A percentile compares a stretch with the other conserved stretches of the same genome.
Evolutionary conservation across 2,888 invertebrate species (phyloP).

Genomic region (Rhagonycha lutea): DNA sequence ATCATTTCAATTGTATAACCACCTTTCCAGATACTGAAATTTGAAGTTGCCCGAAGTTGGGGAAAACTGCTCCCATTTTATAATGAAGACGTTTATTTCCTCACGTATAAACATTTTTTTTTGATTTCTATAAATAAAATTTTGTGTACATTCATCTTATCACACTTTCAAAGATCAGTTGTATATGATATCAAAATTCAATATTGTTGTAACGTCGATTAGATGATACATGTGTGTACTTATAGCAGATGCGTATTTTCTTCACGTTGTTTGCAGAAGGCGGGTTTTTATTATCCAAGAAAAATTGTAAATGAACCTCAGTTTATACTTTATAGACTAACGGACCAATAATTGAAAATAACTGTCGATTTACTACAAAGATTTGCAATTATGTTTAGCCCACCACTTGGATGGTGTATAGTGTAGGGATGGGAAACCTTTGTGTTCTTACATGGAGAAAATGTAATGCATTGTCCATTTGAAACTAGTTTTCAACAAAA

Average conservation of each 20-base stretch:
- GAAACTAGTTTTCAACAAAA: no score
- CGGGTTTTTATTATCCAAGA: not conserved
- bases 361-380: not conserved
- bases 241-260: not conserved
- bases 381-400: no score
- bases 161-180: not conserved
- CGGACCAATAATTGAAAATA: not conserved
- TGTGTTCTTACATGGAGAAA: no score
- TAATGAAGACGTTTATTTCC: not conserved
- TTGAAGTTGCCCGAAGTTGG: not conserved
- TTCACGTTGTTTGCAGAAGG: not conserved
- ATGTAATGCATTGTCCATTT: no score
- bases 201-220: not conserved
- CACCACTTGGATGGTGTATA: no score
- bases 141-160: not conserved
- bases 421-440: no score
- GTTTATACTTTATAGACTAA: not conserved
- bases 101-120: not conserved
- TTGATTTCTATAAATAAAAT: not conserved
- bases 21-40: not conserved
- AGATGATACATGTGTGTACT: not conserved
- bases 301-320: not conserved
- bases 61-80: not conserved
- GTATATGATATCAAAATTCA: not conserved
- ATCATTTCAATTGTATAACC: not conserved